These are phyloP conservation scores for Nephrotoma guestfalica DNA, from an alignment of 2,888 invertebrate species.

Conservation along the genomic window DNA sequence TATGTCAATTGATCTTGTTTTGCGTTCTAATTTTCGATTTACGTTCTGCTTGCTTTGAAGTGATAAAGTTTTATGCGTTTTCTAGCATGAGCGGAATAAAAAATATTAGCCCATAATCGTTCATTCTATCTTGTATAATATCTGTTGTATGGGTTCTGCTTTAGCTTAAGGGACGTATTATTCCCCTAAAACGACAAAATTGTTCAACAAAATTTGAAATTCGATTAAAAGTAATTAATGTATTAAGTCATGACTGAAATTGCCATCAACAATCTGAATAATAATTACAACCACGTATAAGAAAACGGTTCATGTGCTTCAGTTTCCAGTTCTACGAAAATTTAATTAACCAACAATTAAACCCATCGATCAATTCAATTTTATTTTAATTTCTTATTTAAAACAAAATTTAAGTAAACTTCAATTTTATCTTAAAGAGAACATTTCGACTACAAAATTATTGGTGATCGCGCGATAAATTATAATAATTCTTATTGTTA, in stretches of 20 bases:
- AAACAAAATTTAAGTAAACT: neutral
- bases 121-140: too few species aligned
- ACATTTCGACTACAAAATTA: neutral
- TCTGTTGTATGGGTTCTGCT: too few species aligned
- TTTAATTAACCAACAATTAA: neutral
- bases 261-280: neutral
- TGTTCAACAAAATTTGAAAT: neutral
- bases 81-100: too few species aligned
- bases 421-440: neutral
- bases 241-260: neutral
- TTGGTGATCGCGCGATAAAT: conserved; percentile 4
- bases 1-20: too few species aligned
- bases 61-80: too few species aligned
- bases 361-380: neutral
- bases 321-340: neutral
- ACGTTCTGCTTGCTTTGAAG: too few species aligned
- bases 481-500: conserved; percentile 3
- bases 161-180: too few species aligned
- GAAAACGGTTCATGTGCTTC: neutral
- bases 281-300: neutral
- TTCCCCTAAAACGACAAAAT: too few species aligned
- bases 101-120: too few species aligned
- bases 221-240: neutral
- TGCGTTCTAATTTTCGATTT: too few species aligned
- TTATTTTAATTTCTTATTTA: neutral